Base-by-base conservation (phyloP, 1,140 invertebrate genomes). In the Nymphalis io region DNA sequence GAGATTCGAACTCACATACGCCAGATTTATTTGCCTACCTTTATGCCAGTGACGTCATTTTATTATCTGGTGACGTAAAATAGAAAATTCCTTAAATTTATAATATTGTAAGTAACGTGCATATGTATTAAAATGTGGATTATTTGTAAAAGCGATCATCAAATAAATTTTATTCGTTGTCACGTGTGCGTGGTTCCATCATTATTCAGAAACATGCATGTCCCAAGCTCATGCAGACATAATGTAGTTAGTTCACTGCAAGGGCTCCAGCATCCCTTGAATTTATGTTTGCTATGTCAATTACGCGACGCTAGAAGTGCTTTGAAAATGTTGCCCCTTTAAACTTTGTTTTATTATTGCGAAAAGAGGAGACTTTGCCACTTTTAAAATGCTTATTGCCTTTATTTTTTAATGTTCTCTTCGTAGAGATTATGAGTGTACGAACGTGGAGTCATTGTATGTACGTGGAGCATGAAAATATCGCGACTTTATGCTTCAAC, bases 141-240 rank as follows among this genome's bases (percentile, higher is more conserved):
- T 4, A 33, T 0, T 5, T 8, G 27, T 53, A 53, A 21, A 15
- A 23, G 20, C 2, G 48, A 21, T 53, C 13, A 53, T 62, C 23
- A 48, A 23, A 59, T 55, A 66, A 68, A 64, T 72, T 78, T 80
- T 83, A 83, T 84, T 84, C 82, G 61, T 40, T 64, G 74, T 77
- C 82, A 83, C 81, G 82, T 71, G 66, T 77, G 76, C 65, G 62
- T 63, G 61, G 55, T 69, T 70, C 71, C 73, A 74, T 79, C 64
- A 82, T 84, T 84, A 83, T 83, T 84, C 83, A 62, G 65, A 80
- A 79, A 77, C 83, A 84, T 83, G 83, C 73, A 80, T 83, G 80
- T 74, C 75, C 60, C 44, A 2, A 46, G 51, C 53, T 67, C 46
- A 73, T 23, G 67, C 70, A 72, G 44, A 68, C 59, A 77, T 77